Evolutionary conservation across 37 sponge, comb jelly and placozoan genomes (phyloP), one percentile per base, ranked within the genome.

Genomic region (Ianthella basta): DNA sequence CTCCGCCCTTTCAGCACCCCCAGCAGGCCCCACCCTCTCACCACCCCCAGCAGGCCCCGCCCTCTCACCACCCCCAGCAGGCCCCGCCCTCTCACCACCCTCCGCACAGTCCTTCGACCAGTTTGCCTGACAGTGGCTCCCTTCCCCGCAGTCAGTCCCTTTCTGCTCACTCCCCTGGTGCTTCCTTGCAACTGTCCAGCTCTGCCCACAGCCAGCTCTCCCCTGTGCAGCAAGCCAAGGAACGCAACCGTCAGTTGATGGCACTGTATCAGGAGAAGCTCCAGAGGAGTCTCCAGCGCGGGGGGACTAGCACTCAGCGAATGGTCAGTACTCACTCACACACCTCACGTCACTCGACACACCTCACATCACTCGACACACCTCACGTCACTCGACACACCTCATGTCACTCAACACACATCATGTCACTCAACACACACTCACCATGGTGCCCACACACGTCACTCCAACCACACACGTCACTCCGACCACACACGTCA

Each of bases 191-290:
- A 63, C 27, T 24, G 29, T 2, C 5, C 55, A 40, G 21, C 56
- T 80, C 4, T 81, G 13, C 64, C 64, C 64, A 67, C 30, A 40
- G 72, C 38, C 20, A 66, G 35, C 64, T 74, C 23, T 81, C 91
- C 27, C 83, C 64, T 27, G 82, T 86, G 84, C 85, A 87, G 0
- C 83, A 80, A 68, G 93, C 93, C n/a, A 69, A 40, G 72, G 23
- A 72, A 19, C 72, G 56, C 38, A 93, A 93, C 75, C 73, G 50
- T 12, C 68, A 88, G 64, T 79, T 94, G 87, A 94, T 94, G 91
- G 69, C 79, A 40, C 85, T 86, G 36, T 94, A 94, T 79, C 90
- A 94, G 77, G 84, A 88, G 21, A 70, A 80, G 55, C 53, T 94
- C 14, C 72, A 87, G 29, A 37, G 84, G 67, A 61, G 56, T 0